phyloP scores from a whole-genome alignment of 2,113 vertebrate species.

The Circaetus gallicus region DNA sequence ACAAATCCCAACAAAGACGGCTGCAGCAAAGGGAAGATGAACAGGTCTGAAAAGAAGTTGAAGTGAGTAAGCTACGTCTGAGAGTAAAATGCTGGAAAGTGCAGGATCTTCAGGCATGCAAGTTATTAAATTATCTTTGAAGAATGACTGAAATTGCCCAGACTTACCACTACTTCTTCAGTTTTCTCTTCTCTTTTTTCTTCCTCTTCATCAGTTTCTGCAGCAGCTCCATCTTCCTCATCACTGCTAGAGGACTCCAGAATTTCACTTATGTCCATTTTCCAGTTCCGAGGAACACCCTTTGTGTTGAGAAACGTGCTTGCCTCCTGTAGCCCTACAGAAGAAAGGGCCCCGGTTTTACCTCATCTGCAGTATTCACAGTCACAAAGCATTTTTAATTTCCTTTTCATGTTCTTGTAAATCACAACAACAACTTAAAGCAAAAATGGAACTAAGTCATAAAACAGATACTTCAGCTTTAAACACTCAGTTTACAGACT shows the following conservation, averaged over 20 bases:
- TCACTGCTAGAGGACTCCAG: conserved; percentile 95
- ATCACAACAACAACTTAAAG: neutral
- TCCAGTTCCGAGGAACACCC: conserved; percentile 88
- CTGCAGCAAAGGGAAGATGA: neutral
- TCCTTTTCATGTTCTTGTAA: neutral
- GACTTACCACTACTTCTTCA: conserved; percentile 72
- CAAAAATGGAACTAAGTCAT: neutral
- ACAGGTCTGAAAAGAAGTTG: neutral
- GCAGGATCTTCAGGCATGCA: neutral
- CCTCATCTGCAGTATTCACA: neutral
- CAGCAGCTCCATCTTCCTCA: conserved; percentile 83
- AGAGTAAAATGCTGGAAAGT: neutral
- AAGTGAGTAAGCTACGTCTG: neutral
- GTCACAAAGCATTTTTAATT: neutral
- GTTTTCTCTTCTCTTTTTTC: conserved; percentile 78
- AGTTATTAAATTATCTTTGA: neutral
- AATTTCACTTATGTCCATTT: conserved; percentile 97
- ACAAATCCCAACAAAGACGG: neutral
- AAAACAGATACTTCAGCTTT: neutral
- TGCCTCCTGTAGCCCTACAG: conserved; percentile 83
- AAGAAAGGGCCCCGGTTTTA: conserved; percentile 29
- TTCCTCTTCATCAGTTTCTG: conserved; percentile 81
- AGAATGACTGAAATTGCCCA: neutral
- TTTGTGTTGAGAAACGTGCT: conserved; percentile 76
- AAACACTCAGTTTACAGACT: neutral